These are phyloP conservation scores for Chrysolina haemoptera DNA, from an alignment of 2,888 invertebrate species.

Conservation along the genomic window DNA sequence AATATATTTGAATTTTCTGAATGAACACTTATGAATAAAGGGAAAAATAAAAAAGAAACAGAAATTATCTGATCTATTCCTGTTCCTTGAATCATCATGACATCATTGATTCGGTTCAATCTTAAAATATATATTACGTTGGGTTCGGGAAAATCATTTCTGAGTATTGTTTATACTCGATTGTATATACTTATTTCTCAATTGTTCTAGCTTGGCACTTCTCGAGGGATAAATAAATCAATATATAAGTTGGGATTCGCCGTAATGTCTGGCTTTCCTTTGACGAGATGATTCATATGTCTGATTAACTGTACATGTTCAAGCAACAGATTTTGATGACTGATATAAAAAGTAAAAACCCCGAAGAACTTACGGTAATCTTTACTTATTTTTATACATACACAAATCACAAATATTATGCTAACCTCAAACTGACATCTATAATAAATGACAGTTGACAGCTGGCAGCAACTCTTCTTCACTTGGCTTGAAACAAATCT, in stretches of 20 bases:
- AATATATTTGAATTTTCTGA: not conserved
- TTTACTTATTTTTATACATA: conserved; percentile 41
- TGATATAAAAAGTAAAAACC: conserved; percentile 16
- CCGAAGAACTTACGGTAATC: conserved; percentile 9
- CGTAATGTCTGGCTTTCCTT: not conserved
- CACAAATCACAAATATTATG: conserved; percentile 30
- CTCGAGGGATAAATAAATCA: not conserved
- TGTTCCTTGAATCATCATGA: conserved; percentile 15
- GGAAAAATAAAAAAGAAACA: too few relatives aligned
- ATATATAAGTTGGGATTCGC: not conserved
- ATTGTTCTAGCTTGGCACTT: not conserved
- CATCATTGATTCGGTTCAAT: not conserved
- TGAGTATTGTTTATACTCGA: not conserved
- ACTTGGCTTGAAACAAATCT: too few relatives aligned
- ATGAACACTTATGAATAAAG: not conserved
- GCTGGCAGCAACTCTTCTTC: not conserved
- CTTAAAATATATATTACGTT: not conserved
- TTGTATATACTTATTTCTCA: not conserved
- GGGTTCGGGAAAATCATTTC: not conserved
- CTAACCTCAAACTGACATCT: conserved; percentile 38
- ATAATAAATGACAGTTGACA: conserved; percentile 7
- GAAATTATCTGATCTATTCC: conserved; percentile 8
- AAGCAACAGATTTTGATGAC: not conserved
- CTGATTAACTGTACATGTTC: not conserved
- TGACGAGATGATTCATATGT: not conserved